Conservation (phyloP, 2,113 vertebrate genomes). For the Mystacornis crossleyi region DNA sequence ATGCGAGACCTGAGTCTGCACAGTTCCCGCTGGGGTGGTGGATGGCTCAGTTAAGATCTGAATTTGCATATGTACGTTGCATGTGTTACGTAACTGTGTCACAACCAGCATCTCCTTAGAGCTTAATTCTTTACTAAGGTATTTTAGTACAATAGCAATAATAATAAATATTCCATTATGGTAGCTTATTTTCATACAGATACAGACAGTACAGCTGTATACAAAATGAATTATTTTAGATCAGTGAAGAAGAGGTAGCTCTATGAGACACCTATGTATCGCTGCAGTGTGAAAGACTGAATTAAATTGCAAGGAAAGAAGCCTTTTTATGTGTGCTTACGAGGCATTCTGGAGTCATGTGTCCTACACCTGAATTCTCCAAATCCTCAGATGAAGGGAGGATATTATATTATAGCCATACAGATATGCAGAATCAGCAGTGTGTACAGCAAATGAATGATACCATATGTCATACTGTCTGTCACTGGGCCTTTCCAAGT, state of each 20-base stretch:
- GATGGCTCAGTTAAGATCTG: neutral
- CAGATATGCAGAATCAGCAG: constrained; percentile 10
- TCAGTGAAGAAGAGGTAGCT: neutral
- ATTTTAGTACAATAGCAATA: neutral
- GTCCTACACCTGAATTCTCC: neutral
- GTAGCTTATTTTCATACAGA: neutral
- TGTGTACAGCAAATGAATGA: neutral
- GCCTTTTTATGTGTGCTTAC: neutral
- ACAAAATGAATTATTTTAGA: neutral
- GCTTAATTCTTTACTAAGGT: neutral
- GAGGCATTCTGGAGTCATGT: neutral
- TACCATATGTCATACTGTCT: constrained; percentile 32
- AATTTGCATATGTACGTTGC: fast-evolving
- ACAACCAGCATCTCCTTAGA: neutral
- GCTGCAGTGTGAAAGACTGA: neutral
- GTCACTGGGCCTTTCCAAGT: constrained; percentile 18
- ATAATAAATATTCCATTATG: neutral
- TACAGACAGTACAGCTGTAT: neutral
- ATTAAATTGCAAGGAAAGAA: neutral
- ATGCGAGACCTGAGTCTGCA: neutral
- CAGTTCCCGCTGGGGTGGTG: neutral
- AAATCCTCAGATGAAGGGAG: neutral
- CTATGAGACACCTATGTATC: fast-evolving
- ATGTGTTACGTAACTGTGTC: neutral
- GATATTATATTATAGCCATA: neutral